A percentile compares a stretch with the other conserved stretches of the same genome.
These are phyloP conservation scores for Drosophila koepferae DNA, from an alignment of 2,888 invertebrate species.

Conservation along the genomic window DNA sequence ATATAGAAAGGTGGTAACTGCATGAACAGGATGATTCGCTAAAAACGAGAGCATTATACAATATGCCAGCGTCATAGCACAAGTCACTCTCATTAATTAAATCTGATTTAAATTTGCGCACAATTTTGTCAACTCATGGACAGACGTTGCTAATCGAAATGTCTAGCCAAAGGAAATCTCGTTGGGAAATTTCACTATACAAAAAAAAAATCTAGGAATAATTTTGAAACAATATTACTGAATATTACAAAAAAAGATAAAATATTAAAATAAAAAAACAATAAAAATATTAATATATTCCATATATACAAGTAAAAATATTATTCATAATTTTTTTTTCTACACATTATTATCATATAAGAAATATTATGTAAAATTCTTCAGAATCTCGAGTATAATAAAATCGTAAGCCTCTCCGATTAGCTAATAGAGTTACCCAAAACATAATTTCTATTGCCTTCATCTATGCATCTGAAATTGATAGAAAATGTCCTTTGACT, in stretches of 20 bases:
- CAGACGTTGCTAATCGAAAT: slow-evolving; percentile 26
- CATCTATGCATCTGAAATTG: too few relatives aligned
- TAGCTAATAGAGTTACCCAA: neutral
- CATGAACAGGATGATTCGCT: slow-evolving; percentile 44
- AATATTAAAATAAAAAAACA: neutral
- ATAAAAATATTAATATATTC: neutral
- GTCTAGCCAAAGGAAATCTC: slow-evolving; percentile 1
- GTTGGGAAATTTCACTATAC: neutral
- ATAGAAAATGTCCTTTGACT: neutral
- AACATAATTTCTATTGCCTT: neutral
- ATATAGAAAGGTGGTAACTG: slow-evolving; percentile 4
- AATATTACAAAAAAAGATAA: neutral
- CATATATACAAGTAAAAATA: neutral
- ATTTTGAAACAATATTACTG: neutral
- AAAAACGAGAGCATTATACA: slow-evolving; percentile 36
- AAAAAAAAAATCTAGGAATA: neutral
- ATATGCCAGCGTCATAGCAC: slow-evolving; percentile 42
- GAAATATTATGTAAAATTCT: neutral
- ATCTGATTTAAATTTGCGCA: slow-evolving; percentile 45
- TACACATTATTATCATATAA: neutral
- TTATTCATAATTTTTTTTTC: neutral
- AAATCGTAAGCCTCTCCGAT: neutral
- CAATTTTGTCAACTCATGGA: slow-evolving; percentile 49
- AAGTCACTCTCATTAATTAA: slow-evolving; percentile 61
- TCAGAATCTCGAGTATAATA: neutral